Evolutionary conservation across 2,797 vertebrate species (phyloP), one percentile per base, ranked within the genome.

Genomic region (Pteropus rufus): DNA sequence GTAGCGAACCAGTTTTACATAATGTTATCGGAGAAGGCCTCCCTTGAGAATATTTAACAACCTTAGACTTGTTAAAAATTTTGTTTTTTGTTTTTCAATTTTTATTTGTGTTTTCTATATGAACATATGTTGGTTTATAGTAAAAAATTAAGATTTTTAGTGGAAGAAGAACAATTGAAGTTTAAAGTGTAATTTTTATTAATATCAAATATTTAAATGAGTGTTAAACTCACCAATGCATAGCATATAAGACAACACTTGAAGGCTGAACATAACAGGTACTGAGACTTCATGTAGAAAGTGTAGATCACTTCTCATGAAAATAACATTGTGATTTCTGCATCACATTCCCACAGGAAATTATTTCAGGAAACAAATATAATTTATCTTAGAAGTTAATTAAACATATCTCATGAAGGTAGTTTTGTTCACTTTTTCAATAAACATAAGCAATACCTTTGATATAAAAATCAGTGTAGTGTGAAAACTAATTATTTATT

Each of bases 401-500:
- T 98, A 94, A 97, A 98, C 80, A 58, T 95, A 96, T 93, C 83
- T 87, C 56, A 49, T 26, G 0, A 73, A 97, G 70, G 80, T 95
- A 96, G 77, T 93, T 98, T 97, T 97, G 93, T 96, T 97, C 62
- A 97, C 69, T 95, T 97, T 98, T 97, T 96, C 52, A 96, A 88
- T 97, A 93, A 92, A 91, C 97, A 96, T 96, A 97, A 97, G 83
- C 91, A 95, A 80, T 96, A 97, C 70, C 88, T 98, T 98, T 98
- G 94, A 98, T 97, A 95, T 96, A 92, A 98, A 98, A 98, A 91
- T 98, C 95, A 98, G 67, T 98, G 89, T 97, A 95, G 94, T 98
- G 97, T 98, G 97, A 98, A 98, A 98, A 98, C 84, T 97, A 98
- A 98, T 98, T 98, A 98, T 97, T 98, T 98, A 97, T 98, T 97